Conservation (phyloP, 2,113 vertebrate genomes). For the Cyphomyrus discorhynchus region DNA sequence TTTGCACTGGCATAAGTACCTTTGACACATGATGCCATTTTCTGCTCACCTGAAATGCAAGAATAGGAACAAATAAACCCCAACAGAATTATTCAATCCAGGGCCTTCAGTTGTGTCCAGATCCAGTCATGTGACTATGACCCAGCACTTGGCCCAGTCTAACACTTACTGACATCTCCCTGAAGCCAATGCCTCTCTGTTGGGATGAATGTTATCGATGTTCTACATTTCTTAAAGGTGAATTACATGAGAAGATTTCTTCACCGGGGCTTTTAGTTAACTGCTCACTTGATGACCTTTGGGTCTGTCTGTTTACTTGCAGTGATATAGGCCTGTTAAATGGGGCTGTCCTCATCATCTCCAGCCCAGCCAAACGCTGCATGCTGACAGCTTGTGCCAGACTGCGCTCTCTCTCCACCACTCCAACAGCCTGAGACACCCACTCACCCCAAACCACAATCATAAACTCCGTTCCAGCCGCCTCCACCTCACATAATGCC, state of each 20-base stretch:
- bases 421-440: not conserved
- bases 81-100: not conserved
- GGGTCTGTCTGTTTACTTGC: not conserved
- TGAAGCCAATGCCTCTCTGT: not conserved
- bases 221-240: not conserved
- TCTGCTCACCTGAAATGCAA: not conserved
- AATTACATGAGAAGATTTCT: not conserved
- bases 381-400: not conserved
- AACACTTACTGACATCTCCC: not conserved
- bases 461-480: constrained; percentile 46
- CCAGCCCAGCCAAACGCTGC: not conserved
- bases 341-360: not conserved
- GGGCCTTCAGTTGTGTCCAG: not conserved
- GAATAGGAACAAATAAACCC: not conserved
- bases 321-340: not conserved
- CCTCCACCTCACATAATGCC: constrained; percentile 55
- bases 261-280: not conserved
- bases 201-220: not conserved
- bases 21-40: not conserved
- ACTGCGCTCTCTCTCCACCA: not conserved
- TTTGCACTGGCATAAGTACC: not conserved
- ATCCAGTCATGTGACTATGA: not conserved
- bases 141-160: not conserved
- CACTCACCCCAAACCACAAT: constrained; percentile 8
- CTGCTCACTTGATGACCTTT: not conserved